phyloP scores from a whole-genome alignment of 2,113 vertebrate species.

The Prinia subflava region DNA sequence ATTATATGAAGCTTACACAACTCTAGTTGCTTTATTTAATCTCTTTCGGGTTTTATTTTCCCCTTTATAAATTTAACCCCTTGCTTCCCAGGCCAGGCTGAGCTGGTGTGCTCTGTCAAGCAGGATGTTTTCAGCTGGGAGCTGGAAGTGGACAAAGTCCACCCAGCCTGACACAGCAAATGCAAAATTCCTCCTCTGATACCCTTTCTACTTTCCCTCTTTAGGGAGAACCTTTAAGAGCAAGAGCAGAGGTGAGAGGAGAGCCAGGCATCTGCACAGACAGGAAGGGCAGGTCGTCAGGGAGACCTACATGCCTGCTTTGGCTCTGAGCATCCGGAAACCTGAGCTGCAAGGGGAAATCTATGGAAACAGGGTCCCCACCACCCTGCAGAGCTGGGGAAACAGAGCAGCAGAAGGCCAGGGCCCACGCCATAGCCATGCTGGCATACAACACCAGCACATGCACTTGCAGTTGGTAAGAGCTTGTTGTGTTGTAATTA shows the following conservation, averaged over 20 bases:
- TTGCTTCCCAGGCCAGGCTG: neutral
- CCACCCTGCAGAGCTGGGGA: neutral
- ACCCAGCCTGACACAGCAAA: neutral
- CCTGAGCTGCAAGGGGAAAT: constrained; percentile 32
- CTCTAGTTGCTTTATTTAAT: constrained; percentile 54
- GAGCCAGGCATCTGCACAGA: neutral
- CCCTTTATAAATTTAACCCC: constrained; percentile 19
- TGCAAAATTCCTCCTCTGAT: neutral
- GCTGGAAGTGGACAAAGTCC: neutral
- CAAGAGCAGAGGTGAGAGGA: neutral
- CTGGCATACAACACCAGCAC: neutral
- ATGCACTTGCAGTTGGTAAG: constrained; percentile 7
- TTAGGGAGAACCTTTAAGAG: neutral
- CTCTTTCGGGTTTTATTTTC: constrained; percentile 4
- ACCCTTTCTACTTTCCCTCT: neutral
- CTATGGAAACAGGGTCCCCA: constrained; percentile 1
- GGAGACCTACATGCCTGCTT: neutral
- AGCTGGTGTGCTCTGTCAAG: neutral
- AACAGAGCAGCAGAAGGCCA: neutral
- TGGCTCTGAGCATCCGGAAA: constrained; percentile 10
- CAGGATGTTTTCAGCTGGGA: neutral
- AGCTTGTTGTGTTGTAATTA: constrained; percentile 52
- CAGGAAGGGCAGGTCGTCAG: constrained; percentile 4
- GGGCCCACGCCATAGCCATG: neutral
- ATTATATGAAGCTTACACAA: constrained; percentile 60